phyloP scores from a whole-genome alignment of 2,888 invertebrate genomes.

The Caradrina kadenii region DNA sequence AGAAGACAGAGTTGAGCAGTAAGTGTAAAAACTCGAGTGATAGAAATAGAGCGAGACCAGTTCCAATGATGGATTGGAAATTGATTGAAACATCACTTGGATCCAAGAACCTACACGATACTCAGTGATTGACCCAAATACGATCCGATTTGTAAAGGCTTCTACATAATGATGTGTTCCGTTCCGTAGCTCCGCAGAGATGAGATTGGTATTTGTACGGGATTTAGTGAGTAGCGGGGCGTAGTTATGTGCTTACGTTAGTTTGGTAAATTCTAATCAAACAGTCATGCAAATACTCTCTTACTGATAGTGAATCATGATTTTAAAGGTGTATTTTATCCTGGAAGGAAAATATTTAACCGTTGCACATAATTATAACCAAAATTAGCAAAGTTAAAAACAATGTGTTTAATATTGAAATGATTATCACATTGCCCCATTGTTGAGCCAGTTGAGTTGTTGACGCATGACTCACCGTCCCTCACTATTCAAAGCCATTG shows the following conservation, averaged over 20 bases:
- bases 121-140: slow-evolving; percentile 9
- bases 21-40: not conserved
- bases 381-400: slow-evolving; percentile 1
- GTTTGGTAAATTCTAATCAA: slow-evolving; percentile 6
- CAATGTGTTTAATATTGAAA: slow-evolving; percentile 6
- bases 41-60: not conserved
- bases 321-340: slow-evolving; percentile 16
- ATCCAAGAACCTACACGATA: not conserved
- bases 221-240: no score
- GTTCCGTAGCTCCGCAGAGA: not conserved
- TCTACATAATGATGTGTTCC: slow-evolving; percentile 8
- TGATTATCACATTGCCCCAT: slow-evolving; percentile 1
- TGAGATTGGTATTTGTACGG: not conserved
- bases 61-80: slow-evolving; percentile 11
- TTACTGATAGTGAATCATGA: slow-evolving; percentile 24
- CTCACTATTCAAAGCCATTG: slow-evolving; percentile 25
- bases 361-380: not conserved
- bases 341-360: slow-evolving; percentile 27
- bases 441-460: no score
- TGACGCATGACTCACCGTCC: slow-evolving; percentile 41
- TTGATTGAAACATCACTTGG: slow-evolving; percentile 25
- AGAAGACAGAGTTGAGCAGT: not conserved
- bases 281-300: not conserved
- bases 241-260: not conserved
- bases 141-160: slow-evolving; percentile 20